Conservation (phyloP, 1,140 invertebrate genomes). For the Drosophila subobscura region DNA sequence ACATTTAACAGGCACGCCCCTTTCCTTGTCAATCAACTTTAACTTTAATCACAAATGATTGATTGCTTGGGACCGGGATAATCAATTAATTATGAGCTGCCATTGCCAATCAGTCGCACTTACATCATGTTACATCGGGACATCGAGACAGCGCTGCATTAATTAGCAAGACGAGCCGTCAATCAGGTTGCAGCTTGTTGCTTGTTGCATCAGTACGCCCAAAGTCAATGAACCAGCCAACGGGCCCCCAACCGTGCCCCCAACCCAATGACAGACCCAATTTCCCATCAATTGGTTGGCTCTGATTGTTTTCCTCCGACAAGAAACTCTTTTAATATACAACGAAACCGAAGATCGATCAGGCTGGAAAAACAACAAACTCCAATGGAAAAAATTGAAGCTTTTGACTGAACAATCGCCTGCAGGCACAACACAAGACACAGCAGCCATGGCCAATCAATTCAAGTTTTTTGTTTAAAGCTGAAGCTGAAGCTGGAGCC, state of each 20-base stretch:
- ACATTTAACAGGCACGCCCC: conserved; percentile 62
- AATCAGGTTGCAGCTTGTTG: conserved; percentile 30
- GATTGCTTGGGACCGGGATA: conserved; percentile 37
- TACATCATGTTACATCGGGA: conserved; percentile 53
- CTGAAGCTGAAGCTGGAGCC: conserved; percentile 32
- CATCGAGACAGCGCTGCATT: conserved; percentile 55
- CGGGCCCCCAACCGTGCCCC: neutral
- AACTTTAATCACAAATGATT: conserved; percentile 44
- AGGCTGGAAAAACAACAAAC: conserved; percentile 16
- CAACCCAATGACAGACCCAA: conserved; percentile 43
- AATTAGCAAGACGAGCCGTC: conserved; percentile 54
- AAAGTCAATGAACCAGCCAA: conserved; percentile 62
- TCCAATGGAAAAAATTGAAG: conserved; percentile 28
- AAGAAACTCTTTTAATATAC: conserved; percentile 67
- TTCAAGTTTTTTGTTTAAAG: conserved; percentile 23
- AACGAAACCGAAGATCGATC: conserved; percentile 39
- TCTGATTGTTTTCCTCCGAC: conserved; percentile 18
- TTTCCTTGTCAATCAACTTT: conserved; percentile 27
- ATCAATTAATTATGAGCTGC: conserved; percentile 73
- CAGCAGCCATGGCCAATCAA: conserved; percentile 50
- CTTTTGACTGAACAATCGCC: conserved; percentile 77
- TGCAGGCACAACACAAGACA: conserved; percentile 24
- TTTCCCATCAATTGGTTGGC: conserved; percentile 64
- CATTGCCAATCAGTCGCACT: conserved; percentile 66
- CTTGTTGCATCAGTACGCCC: conserved; percentile 57